These are phyloP conservation scores for Bruchidius siliquastri DNA, from an alignment of 2,888 invertebrate genomes.

Conservation along the genomic window DNA sequence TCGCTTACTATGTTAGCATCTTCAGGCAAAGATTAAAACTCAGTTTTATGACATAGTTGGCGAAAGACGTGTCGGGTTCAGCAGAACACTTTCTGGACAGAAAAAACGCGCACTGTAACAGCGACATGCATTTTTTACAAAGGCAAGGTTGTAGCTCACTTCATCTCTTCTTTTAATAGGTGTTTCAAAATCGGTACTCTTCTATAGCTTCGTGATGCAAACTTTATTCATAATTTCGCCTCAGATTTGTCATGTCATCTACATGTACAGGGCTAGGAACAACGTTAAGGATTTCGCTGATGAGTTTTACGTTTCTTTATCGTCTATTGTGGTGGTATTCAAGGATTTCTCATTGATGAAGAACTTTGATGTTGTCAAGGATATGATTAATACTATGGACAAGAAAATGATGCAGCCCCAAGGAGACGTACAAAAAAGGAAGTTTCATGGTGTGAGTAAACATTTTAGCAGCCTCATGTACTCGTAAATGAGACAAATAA, in stretches of 20 bases:
- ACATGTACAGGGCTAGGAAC: slow-evolving; percentile 18
- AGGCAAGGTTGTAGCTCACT: too few species aligned
- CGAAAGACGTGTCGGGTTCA: too few species aligned
- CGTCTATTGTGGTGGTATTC: slow-evolving; percentile 14
- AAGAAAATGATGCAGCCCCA: slow-evolving; percentile 9
- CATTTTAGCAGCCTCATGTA: background rate
- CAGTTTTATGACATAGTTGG: too few species aligned
- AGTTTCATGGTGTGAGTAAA: slow-evolving; percentile 8
- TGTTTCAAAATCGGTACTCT: background rate
- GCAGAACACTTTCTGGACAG: too few species aligned
- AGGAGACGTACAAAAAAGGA: slow-evolving; percentile 6
- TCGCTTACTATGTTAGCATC: too few species aligned
- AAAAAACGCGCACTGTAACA: too few species aligned
- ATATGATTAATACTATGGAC: slow-evolving; percentile 14
- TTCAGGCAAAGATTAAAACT: too few species aligned
- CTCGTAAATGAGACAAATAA: too few species aligned
- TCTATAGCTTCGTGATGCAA: slow-evolving; percentile 9
- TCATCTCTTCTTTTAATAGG: background rate
- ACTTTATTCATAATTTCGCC: slow-evolving; percentile 12
- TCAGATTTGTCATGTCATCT: slow-evolving; percentile 18
- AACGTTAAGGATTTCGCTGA: slow-evolving; percentile 17
- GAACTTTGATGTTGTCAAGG: slow-evolving; percentile 8
- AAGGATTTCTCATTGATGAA: slow-evolving; percentile 13
- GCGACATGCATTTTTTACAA: too few species aligned
- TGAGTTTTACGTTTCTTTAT: slow-evolving; percentile 17